A percentile compares a stretch with the other conserved stretches of the same genome.
phyloP scores from a whole-genome alignment of 1,140 invertebrate genomes.

The Drosophila punjabiensis region DNA sequence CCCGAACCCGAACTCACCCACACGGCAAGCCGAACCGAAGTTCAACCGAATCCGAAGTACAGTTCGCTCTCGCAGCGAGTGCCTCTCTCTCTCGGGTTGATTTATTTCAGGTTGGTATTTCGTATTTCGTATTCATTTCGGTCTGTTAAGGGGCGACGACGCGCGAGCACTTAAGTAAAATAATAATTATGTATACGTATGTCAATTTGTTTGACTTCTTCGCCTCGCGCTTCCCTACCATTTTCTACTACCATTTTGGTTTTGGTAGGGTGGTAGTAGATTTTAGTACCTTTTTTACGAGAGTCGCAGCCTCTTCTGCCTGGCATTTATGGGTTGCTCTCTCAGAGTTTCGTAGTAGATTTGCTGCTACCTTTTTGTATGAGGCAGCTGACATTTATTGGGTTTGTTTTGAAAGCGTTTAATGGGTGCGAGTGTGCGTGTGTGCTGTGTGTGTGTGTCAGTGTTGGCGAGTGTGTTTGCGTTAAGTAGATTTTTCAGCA shows the following conservation, averaged over 20 bases:
- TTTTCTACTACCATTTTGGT: constrained; percentile 35
- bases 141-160: constrained; percentile 78
- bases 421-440: constrained; percentile 41
- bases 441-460: constrained; percentile 19
- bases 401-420: constrained; percentile 80
- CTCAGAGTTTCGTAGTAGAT: constrained; percentile 38
- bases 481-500: constrained; percentile 84
- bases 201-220: constrained; percentile 84
- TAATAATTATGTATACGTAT: constrained; percentile 84
- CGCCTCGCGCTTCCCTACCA: constrained; percentile 54
- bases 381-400: constrained; percentile 73
- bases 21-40: constrained; percentile 38
- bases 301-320: background rate
- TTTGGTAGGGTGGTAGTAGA: constrained; percentile 31
- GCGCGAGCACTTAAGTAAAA: constrained; percentile 84
- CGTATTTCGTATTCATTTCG: constrained; percentile 79
- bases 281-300: constrained; percentile 10
- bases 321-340: background rate
- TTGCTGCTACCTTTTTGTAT: constrained; percentile 55
- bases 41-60: constrained; percentile 42
- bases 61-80: constrained; percentile 56
- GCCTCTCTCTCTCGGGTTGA: constrained; percentile 57
- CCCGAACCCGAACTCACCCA: constrained; percentile 46
- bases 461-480: constrained; percentile 61
- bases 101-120: constrained; percentile 77